These are phyloP conservation scores for Chalcosyrphus nemorum DNA, from an alignment of 2,888 invertebrate genomes.

Conservation along the genomic window DNA sequence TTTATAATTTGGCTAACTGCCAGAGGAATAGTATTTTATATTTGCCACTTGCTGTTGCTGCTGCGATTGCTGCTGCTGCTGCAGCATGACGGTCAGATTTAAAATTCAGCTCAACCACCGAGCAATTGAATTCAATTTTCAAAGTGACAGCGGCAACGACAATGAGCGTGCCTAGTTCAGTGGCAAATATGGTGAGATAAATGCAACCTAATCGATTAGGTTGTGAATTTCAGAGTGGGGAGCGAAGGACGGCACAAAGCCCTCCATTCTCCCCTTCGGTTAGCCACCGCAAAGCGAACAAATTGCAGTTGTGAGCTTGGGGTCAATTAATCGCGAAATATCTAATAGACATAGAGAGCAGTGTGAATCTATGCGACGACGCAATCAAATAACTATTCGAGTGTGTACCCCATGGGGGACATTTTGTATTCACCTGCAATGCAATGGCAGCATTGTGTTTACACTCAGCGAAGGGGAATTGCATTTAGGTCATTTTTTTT, in stretches of 20 bases:
- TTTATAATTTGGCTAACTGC: conserved; percentile 80
- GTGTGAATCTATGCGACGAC: conserved; percentile 12
- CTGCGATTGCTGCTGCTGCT: conserved; percentile 2
- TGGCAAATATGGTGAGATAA: conserved; percentile 50
- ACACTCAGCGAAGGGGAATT: background rate
- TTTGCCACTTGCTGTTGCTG: background rate
- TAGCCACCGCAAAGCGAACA: background rate
- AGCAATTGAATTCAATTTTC: conserved; percentile 53
- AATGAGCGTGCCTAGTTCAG: conserved; percentile 1
- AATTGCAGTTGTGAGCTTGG: conserved; percentile 19
- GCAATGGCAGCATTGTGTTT: background rate
- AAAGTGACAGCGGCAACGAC: conserved; percentile 12
- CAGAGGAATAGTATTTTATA: conserved; percentile 72
- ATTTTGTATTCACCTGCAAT: conserved; percentile 36
- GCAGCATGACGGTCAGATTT: conserved; percentile 35
- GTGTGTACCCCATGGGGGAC: background rate
- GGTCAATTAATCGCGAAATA: conserved; percentile 60
- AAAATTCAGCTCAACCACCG: conserved; percentile 40
- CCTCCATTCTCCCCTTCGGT: background rate
- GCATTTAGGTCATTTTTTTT: background rate
- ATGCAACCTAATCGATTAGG: conserved; percentile 58
- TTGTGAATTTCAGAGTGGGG: no score
- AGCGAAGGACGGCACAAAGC: no score
- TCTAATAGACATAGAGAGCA: conserved; percentile 22
- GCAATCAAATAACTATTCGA: conserved; percentile 26